phyloP scores from a whole-genome alignment of 2,797 vertebrate genomes.

The Pangasius sanitwongsei region DNA sequence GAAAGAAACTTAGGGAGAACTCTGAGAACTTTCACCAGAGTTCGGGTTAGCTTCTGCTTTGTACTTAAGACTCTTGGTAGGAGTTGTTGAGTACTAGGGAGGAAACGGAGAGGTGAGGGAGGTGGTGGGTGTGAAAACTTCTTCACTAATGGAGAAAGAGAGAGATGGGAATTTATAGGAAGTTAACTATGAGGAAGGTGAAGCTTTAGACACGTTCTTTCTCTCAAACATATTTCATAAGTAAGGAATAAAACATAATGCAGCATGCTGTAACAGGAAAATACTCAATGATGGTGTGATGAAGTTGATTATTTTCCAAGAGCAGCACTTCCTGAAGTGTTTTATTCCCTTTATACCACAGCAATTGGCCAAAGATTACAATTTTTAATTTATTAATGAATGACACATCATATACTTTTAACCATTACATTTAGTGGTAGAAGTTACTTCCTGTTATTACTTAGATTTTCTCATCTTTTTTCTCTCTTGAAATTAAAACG shows the following conservation, averaged over 20 bases:
- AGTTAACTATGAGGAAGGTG: not conserved
- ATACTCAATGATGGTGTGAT: not conserved
- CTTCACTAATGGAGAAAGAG: not conserved
- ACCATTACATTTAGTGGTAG: too few relatives aligned
- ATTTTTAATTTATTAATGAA: too few relatives aligned
- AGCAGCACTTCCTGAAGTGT: not conserved
- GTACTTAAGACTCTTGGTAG: not conserved
- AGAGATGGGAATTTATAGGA: not conserved
- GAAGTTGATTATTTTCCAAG: not conserved
- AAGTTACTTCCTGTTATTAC: not conserved
- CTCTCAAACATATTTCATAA: not conserved
- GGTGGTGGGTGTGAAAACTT: not conserved
- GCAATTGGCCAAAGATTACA: not conserved
- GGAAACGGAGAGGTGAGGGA: not conserved
- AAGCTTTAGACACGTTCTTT: not conserved
- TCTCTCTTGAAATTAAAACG: not conserved
- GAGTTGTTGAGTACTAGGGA: not conserved
- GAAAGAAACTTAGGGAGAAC: not conserved
- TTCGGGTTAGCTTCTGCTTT: not conserved
- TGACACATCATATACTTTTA: too few relatives aligned
- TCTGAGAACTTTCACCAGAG: not conserved
- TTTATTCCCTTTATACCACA: not conserved
- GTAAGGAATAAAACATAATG: not conserved
- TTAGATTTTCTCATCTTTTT: not conserved
- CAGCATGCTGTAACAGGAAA: not conserved